phyloP scores from a whole-genome alignment of 1,140 invertebrate species.

The Subanguina moxae region DNA sequence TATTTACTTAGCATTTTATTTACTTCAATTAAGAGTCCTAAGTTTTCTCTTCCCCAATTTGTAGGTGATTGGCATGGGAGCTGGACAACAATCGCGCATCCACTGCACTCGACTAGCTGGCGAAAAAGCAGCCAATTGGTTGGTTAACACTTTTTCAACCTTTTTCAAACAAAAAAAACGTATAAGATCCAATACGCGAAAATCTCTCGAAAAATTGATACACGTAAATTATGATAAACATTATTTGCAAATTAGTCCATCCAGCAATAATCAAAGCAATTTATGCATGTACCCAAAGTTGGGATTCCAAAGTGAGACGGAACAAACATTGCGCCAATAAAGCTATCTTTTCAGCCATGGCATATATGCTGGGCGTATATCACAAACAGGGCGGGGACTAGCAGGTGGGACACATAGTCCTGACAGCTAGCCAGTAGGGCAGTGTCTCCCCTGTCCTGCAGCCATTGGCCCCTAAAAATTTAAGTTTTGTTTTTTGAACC shows the following conservation, averaged over 20 bases:
- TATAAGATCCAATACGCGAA: too few species aligned
- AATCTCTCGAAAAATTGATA: too few species aligned
- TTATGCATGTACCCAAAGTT: too few species aligned
- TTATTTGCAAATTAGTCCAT: too few species aligned
- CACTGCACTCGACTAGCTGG: slow-evolving; percentile 93
- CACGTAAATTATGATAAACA: too few species aligned
- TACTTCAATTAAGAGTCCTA: background rate
- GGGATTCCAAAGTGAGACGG: too few species aligned
- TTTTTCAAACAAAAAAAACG: too few species aligned
- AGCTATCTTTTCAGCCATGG: too few species aligned
- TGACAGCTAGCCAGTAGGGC: slow-evolving; percentile 57
- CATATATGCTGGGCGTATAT: background rate
- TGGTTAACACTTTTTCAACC: slow-evolving; percentile 35
- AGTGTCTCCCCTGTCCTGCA: slow-evolving; percentile 55
- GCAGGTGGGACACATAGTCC: slow-evolving; percentile 39
- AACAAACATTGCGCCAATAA: too few species aligned
- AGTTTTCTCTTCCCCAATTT: background rate
- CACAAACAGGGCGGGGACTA: too few species aligned
- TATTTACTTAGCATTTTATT: background rate
- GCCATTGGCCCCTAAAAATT: slow-evolving; percentile 60
- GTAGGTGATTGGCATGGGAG: slow-evolving; percentile 85
- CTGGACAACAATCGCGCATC: slow-evolving; percentile 93
- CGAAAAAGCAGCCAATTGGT: slow-evolving; percentile 95
- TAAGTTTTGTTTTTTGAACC: too few species aligned
- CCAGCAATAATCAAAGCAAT: too few species aligned